Percentiles rank a stretch among this genome's conserved stretches.
Conservation (phyloP, 2,797 vertebrate species). For the Tenualosa thibaudeaui region DNA sequence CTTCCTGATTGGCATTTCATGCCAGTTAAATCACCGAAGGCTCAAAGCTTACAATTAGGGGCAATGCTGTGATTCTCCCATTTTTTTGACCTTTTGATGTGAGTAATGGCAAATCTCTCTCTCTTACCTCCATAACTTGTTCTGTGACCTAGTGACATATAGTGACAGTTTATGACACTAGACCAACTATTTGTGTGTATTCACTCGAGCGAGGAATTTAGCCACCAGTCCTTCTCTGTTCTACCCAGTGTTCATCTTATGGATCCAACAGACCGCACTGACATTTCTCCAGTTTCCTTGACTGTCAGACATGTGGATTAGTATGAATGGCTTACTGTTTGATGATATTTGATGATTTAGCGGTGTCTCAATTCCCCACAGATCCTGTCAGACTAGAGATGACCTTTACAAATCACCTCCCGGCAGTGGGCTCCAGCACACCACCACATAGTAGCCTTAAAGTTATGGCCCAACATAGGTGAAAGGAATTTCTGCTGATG, state of each 20-base stretch:
- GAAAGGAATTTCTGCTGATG: neutral
- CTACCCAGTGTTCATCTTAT: neutral
- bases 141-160: neutral
- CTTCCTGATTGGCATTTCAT: no score
- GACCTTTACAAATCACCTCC: neutral
- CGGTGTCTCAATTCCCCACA: neutral
- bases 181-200: no score
- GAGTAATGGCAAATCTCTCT: neutral
- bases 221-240: neutral
- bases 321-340: neutral
- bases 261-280: neutral
- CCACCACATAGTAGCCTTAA: neutral
- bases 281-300: neutral
- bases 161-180: neutral
- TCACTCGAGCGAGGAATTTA: no score
- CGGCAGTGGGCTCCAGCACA: neutral
- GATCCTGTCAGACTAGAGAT: neutral
- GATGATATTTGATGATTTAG: neutral
- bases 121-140: neutral
- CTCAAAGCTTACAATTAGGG: no score
- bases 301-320: neutral
- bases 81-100: neutral
- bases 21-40: no score
- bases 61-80: no score
- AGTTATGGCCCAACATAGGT: neutral